These are phyloP conservation scores for Sebastes diaconus DNA, from an alignment of 2,797 vertebrate species.

Conservation along the genomic window DNA sequence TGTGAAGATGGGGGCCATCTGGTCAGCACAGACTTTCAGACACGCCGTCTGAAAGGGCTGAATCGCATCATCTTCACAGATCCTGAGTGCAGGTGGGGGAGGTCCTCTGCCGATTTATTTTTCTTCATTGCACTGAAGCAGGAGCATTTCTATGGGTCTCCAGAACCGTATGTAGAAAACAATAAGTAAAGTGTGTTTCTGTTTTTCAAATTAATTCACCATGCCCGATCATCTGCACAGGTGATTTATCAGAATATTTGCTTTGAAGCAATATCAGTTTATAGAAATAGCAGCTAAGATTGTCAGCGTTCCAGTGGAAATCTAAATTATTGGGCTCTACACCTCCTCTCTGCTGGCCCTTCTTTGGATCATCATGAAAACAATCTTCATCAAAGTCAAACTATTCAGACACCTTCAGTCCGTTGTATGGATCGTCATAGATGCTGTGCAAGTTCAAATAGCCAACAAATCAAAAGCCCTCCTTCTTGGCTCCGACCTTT, in stretches of 20 bases:
- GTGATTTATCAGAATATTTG: background rate
- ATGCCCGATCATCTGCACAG: background rate
- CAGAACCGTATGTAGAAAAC: background rate
- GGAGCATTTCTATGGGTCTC: background rate
- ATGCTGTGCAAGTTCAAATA: background rate
- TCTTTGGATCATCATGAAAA: slow-evolving; percentile 4
- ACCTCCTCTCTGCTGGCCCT: background rate
- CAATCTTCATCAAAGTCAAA: background rate
- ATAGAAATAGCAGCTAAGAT: background rate
- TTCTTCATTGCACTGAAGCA: background rate
- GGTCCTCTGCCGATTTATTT: background rate
- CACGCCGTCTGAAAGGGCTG: background rate
- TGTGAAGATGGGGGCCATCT: background rate
- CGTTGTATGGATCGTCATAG: background rate
- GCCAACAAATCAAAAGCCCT: slow-evolving; percentile 9
- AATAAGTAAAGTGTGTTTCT: background rate
- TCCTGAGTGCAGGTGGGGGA: background rate
- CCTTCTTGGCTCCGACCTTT: background rate
- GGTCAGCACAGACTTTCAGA: background rate
- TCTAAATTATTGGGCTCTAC: background rate
- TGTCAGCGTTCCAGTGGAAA: background rate
- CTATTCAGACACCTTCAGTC: background rate
- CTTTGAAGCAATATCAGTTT: background rate
- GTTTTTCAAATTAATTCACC: background rate
- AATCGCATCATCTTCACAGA: background rate